These are phyloP conservation scores for Pseudomugil tenellus DNA, from an alignment of 2,797 vertebrate species.

Conservation along the genomic window DNA sequence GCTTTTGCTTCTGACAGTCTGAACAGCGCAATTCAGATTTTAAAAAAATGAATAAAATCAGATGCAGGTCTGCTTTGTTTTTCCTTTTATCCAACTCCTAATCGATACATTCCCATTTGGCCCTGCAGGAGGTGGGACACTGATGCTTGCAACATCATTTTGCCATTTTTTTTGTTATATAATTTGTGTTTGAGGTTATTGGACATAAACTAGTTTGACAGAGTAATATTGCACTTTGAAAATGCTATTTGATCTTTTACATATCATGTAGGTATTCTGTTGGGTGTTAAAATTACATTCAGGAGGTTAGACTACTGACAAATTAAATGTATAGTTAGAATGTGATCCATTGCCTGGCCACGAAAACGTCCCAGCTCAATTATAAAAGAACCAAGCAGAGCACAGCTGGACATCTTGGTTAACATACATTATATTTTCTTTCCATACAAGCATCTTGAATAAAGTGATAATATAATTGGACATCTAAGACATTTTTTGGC, in stretches of 20 bases:
- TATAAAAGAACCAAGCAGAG: not conserved
- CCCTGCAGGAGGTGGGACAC: not conserved
- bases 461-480: too few relatives aligned
- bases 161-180: not conserved
- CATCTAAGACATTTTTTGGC: not conserved
- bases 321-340: not conserved
- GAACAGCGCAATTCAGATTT: too few relatives aligned
- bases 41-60: too few relatives aligned
- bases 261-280: not conserved
- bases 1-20: not conserved
- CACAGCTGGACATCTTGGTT: not conserved
- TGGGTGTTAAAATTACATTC: not conserved
- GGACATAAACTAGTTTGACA: not conserved
- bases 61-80: not conserved
- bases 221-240: too few relatives aligned
- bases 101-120: not conserved
- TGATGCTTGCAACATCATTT: not conserved
- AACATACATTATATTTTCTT: not conserved
- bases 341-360: not conserved
- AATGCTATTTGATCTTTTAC: not conserved
- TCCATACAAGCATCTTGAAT: too few relatives aligned
- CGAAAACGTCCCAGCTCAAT: not conserved
- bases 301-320: too few relatives aligned
- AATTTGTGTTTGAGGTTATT: not conserved
- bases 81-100: not conserved